A percentile compares a stretch with the other conserved stretches of the same genome.
phyloP scores from a whole-genome alignment of 2,113 vertebrate genomes.

The Gopherus flavomarginatus region DNA sequence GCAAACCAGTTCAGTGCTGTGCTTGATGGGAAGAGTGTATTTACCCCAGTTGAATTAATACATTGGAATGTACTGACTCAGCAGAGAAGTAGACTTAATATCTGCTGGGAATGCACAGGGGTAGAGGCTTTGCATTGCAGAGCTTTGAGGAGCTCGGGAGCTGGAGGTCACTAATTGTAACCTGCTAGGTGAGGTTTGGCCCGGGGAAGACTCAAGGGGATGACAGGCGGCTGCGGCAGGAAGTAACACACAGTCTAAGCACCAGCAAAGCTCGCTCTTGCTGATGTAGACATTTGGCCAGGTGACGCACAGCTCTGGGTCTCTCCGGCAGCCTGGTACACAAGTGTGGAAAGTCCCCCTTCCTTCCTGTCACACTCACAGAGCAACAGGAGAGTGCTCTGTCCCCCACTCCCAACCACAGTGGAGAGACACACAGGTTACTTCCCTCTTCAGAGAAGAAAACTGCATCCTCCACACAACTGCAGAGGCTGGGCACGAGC shows the following conservation, averaged over 20 bases:
- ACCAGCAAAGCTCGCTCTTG: neutral
- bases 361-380: neutral
- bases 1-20: neutral
- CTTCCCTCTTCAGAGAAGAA: neutral
- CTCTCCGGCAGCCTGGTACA: neutral
- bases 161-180: neutral
- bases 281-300: neutral
- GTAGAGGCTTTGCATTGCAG: neutral
- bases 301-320: neutral
- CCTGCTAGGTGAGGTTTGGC: neutral
- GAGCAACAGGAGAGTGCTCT: neutral
- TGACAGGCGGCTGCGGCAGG: fast-evolving
- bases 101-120: neutral
- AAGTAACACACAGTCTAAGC: neutral
- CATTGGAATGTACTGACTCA: neutral
- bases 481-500: neutral
- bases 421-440: neutral
- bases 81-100: neutral
- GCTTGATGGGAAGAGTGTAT: neutral
- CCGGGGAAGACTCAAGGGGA: neutral
- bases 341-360: neutral
- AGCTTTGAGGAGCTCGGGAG: neutral
- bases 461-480: fast-evolving
- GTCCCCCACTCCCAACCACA: neutral
- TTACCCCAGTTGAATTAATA: neutral